Evolutionary conservation across 2,797 vertebrate genomes (phyloP), one percentile per base, ranked within the genome.

Genomic region (Leucoraja ocellata): DNA sequence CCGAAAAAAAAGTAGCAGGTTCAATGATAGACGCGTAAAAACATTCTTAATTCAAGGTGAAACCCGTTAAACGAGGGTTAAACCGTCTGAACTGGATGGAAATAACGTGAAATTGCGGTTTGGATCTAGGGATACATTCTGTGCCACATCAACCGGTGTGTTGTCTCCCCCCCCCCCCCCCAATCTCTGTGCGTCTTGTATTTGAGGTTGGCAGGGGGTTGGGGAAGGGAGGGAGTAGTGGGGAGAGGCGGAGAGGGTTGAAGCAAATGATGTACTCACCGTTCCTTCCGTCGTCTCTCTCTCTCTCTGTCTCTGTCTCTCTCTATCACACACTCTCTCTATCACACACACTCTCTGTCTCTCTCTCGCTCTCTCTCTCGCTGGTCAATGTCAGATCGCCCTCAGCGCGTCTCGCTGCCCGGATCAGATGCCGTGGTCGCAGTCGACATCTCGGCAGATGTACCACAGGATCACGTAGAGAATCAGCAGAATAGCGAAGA

Each of bases 401-500:
- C 93, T 90, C 76, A 83, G 93, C 95, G 93, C 93, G 94, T 93
- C 94, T 95, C 94, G 95, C 95, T 94, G 94, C 94, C 94, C 94
- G 94, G 92, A 94, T 99, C 97, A 99, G 95, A 99, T 97, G 93
- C 98, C 98, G 97, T 99, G 98, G 95, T 99, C 98, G 95, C 98
- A 99, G 96, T 99, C 98, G 95, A 98, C 98, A 96, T 99, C 98
- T 94, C 98, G 97, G 97, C 98, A 99, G 95, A 99, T 99, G 97
- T 99, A 99, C 98, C 98, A 99, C 28, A 99, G 97, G 94, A 99
- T 99, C 96, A 99, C 98, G 95, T 99, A 99, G 88, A 99, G 98
- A 95, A 99, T 99, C 95, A 99, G 97, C 93, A 99, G 97, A 95
- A 99, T 99, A 95, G 98, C 98, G 96, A 99, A 98, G 96, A 99